Conservation (phyloP, 2,113 vertebrate genomes). For the Callipepla squamata region DNA sequence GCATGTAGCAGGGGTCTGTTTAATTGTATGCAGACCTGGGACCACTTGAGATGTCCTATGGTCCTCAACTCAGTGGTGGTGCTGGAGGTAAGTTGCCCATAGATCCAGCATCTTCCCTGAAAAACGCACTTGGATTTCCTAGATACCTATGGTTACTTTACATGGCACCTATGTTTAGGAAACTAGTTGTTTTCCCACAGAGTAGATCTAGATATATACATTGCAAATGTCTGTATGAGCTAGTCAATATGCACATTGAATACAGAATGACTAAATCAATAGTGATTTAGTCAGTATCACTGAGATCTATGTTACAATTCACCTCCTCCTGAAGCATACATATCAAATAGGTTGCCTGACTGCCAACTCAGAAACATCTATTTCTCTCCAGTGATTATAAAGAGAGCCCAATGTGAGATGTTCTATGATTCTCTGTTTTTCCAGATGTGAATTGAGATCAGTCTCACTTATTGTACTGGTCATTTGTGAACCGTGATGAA, state of each 20-base stretch:
- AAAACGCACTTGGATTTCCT: accelerated
- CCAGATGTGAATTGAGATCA: background rate
- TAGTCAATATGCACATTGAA: background rate
- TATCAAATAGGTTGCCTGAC: background rate
- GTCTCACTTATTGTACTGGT: background rate
- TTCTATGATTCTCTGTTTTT: background rate
- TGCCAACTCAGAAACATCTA: background rate
- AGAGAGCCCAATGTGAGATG: accelerated
- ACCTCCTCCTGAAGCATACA: background rate
- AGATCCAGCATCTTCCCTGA: background rate
- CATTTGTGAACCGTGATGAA: background rate
- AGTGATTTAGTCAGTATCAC: background rate
- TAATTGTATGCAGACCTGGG: background rate
- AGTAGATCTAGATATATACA: background rate
- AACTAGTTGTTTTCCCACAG: background rate
- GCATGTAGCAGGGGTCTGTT: background rate
- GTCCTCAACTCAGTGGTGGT: background rate
- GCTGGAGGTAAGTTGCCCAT: background rate
- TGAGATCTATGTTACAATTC: background rate
- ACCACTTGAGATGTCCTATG: background rate
- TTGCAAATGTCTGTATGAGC: background rate
- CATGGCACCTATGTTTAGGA: background rate
- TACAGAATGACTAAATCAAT: background rate
- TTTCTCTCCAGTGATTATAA: background rate
- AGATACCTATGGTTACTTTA: background rate